These are phyloP conservation scores for roundworm (Caenorhabditis elegans) DNA, from an alignment of 1,140 invertebrate species.

Conservation along the genomic window WBcel235 BX284602.5:5179001-5179500, in stretches of 20 bases:
- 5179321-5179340: neutral
- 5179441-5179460: neutral
- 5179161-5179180: neutral
- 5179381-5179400: neutral
- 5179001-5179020: neutral
- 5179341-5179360: neutral
- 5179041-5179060: neutral
- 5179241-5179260: neutral
- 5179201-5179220: no score
- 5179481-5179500: neutral
- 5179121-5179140: neutral
- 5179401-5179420: neutral
- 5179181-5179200: neutral
- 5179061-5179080: neutral
- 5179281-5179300: neutral
- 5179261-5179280: neutral
- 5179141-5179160: constrained; percentile 1
- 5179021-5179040: neutral
- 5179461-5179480: neutral
- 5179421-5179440: neutral
- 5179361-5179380: neutral
- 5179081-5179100: neutral
- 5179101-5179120: neutral
- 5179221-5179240: neutral
- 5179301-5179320: constrained; percentile 12